Base-by-base conservation (phyloP, 2,888 invertebrate genomes). In the Lochmaea crataegi region DNA sequence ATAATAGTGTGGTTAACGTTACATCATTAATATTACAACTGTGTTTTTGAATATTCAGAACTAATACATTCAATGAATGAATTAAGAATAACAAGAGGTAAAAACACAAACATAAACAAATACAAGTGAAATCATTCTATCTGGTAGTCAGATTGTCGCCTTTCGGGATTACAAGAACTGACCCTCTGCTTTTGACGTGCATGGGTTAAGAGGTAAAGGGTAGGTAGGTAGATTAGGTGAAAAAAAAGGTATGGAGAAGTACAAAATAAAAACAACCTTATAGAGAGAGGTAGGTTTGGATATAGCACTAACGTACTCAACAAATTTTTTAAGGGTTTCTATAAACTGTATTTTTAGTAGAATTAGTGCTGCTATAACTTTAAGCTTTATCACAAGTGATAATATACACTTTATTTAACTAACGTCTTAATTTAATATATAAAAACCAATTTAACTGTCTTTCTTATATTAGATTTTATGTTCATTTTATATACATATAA, bases 131-230 rank as follows among this genome's bases (percentile, higher is more conserved):
- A 60, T 48, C 45, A 60, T 68, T 32, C 48, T 68, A 48, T 68
- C 65, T 60, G 22, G 65, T 38, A 71, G 71, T 71, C 71, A 16
- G 71, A 71, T 71, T 71, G 71, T 66, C 71, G 71, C 71, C 71
- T 51, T 66, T 63, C 41, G 5, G 16, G 14, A 16, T 63, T 63
- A 42, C 41, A 18, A 63, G 18, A 63, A 63, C 11, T 63, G 61
- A 63, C 42, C 61, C 61, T 42, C n/a, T 63, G 60, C 38, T 60
- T 9, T 60, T 32, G 38, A 32, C 38, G 38, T 38, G 60, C 60
- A 6, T 60, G 38, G 60, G 12, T 10, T n/a, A n/a, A 42, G 61
- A 63, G 41, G 42, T 42, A 42, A 18, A 63, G 61, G 61, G 61
- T 63, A 41, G 61, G 42, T 61, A 63, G 53, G 53, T 53, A 58